Base-by-base conservation (phyloP, 2,113 vertebrate species). In the Protobothrops flavoviridis region DNA sequence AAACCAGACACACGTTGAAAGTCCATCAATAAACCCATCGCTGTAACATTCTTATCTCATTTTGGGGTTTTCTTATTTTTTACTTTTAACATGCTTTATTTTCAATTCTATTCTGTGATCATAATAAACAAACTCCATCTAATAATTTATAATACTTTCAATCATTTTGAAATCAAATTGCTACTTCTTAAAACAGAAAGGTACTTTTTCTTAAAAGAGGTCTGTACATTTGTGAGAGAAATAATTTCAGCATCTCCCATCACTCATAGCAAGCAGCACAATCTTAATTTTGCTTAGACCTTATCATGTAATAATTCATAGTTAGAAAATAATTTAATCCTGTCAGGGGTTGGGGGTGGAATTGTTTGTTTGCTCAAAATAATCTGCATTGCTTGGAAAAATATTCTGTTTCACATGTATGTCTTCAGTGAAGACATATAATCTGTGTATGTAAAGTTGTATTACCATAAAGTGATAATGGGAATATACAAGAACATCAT, bases 61-160 rank as follows among this genome's bases (percentile, higher is more conserved):
- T 81, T 29, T 91, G 5, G 6, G 13, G 33, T 81, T 69, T n/a
- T 29, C 33, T 74, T 21, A 74, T 33, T 55, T 93, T 93, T 86
- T 92, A 4, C 33, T 95, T 94, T 91, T 81, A 87, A 94, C 89
- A 90, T 8, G 29, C 21, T 23, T 56, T 56, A 56, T 5, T 81
- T 92, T n/a, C 55, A 39, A 85, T 26, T 39, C 13, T 74, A 33
- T 13, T 20, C n/a, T 17, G 29, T 74, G 29, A 74, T 33, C 29
- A 17, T 74, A 33, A 74, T 81, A 39, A 39, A 39, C 6, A 39
- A 39, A 39, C 6, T 33, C 69, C 6, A 81, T 81, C n/a, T 33
- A 74, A 74, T 15, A 74, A 74, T 74, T 74, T 5, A 74, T 74
- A 81, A 81, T 21, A 39, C n/a, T 20, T 39, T 20, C 17, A 81